Base-by-base conservation (phyloP, 2,888 invertebrate genomes). In the Seira ritae region DNA sequence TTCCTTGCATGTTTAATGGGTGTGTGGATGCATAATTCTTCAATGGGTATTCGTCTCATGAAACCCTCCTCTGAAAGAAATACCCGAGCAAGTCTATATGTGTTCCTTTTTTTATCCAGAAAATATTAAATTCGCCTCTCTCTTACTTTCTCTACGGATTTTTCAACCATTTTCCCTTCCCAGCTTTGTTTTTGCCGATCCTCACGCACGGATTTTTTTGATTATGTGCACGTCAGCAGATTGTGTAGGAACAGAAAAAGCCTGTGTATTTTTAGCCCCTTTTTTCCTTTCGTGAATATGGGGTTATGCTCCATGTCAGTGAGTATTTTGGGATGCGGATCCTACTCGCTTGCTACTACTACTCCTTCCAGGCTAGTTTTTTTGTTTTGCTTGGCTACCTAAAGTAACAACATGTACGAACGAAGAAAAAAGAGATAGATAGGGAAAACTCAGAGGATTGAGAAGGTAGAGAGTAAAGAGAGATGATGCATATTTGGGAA, bases 1-100 rank as follows among this genome's bases (percentile, higher is more conserved):
- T 55, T 55, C 55, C n/a, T 55, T 55, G 17, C 55, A 17, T 55
- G 17, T 17, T 17, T 55, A 55, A 55, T 55, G 17, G 15, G 69
- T 75, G 75, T 75, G 69, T 55, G 67, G 60, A 74, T 83, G 83
- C 69, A 84, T 84, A 84, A 84, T 84, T 78, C 50, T 67, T 65
- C 78, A 71, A 79, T 84, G 75, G 83, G 67, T 84, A 84, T 84
- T 78, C 79, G 37, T 6, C 78, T 70, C 83, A 79, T 72, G 82
- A 24, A 77, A 60, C 66, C 50, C 15, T 69, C 17, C 55, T n/a
- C 15, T n/a, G 55, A 31, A 31, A 31, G 8, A 4, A 55, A 55
- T n/a, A 55, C 17, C 55, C 15, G 8, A 31, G 12, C 55, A 3
- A 42, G 3, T 55, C 55, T 8, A 3, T 55, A 12, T 17, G 1